These are phyloP conservation scores for Lamellibrachia columna DNA, from an alignment of 2,888 invertebrate genomes.

Conservation along the genomic window DNA sequence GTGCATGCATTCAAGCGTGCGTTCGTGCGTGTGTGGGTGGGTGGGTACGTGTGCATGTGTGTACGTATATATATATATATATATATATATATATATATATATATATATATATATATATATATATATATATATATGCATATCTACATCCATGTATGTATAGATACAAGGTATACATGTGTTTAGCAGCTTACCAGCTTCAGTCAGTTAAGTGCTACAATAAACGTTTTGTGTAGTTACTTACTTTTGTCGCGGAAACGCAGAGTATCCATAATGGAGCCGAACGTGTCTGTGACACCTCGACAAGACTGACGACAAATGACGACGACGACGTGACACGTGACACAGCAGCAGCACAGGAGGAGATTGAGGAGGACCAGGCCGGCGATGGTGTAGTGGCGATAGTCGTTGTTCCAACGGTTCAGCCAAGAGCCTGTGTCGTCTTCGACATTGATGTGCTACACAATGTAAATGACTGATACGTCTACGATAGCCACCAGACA, in stretches of 20 bases:
- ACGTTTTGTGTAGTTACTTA: neutral
- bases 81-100: neutral
- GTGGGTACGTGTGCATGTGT: neutral
- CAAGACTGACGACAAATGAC: neutral
- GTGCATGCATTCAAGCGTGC: neutral
- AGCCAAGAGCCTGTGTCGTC: neutral
- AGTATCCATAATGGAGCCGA: neutral
- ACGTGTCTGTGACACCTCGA: neutral
- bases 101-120: neutral
- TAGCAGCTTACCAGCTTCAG: neutral
- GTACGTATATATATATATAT: neutral
- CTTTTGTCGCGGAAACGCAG: neutral
- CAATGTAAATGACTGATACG: neutral
- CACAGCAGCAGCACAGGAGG: neutral
- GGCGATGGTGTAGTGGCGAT: conserved; percentile 11
- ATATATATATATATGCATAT: neutral
- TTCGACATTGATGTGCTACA: neutral
- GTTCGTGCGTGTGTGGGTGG: neutral
- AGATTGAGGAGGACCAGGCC: neutral
- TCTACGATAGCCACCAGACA: neutral
- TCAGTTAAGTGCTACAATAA: neutral
- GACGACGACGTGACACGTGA: neutral
- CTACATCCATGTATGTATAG: neutral
- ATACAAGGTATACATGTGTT: neutral
- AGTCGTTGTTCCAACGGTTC: neutral